Conservation (phyloP, 2,797 vertebrate genomes). For the Ptychadena robeensis region DNA sequence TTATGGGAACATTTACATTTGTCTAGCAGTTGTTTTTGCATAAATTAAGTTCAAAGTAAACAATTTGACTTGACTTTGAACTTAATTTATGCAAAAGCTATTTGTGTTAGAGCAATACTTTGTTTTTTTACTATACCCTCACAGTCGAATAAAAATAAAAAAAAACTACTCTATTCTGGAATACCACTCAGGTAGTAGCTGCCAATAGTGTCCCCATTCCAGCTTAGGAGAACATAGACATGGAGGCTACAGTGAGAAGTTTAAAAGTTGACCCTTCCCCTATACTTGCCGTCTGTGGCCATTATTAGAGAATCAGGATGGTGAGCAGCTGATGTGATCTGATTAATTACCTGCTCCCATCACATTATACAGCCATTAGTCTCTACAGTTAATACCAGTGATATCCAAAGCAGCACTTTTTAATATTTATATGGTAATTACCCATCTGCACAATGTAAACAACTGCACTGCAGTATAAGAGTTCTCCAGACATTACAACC, state of each 20-base stretch:
- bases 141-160: too few species aligned
- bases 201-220: neutral
- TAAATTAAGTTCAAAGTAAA: too few species aligned
- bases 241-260: neutral
- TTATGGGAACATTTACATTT: too few species aligned
- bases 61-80: too few species aligned
- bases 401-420: neutral
- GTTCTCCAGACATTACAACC: neutral
- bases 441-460: constrained; percentile 1
- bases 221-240: neutral
- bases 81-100: too few species aligned
- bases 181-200: too few species aligned
- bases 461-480: neutral
- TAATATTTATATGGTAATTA: constrained; percentile 12
- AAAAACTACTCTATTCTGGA: too few species aligned
- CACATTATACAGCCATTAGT: neutral
- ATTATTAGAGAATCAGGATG: neutral
- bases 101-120: too few species aligned
- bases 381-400: neutral
- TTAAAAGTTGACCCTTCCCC: neutral
- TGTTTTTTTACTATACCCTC: too few species aligned
- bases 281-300: neutral
- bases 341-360: neutral
- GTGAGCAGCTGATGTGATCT: constrained; percentile 3
- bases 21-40: too few species aligned